phyloP scores from a whole-genome alignment of 2,113 vertebrate genomes.

The Neogobius melanostomus region DNA sequence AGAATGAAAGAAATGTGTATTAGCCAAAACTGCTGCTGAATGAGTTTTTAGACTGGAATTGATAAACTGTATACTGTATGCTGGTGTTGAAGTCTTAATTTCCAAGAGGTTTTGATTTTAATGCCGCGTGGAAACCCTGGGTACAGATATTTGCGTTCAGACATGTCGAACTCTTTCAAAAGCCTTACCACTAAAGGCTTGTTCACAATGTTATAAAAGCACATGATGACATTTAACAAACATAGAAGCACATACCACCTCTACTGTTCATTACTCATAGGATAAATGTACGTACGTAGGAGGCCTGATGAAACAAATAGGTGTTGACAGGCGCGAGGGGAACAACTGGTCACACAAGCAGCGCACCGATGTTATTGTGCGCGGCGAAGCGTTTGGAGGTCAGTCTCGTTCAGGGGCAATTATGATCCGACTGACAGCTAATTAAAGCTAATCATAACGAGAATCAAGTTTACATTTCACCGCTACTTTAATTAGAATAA shows the following conservation, averaged over 20 bases:
- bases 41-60: no score
- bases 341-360: slow-evolving; percentile 9
- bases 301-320: background rate
- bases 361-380: background rate
- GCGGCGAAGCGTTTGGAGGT: slow-evolving; percentile 55
- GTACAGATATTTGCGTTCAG: no score
- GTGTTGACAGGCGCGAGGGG: background rate
- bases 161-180: no score
- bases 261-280: background rate
- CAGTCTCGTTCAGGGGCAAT: slow-evolving; percentile 73
- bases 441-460: slow-evolving; percentile 79
- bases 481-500: slow-evolving; percentile 77
- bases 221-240: no score
- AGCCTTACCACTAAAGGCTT: no score
- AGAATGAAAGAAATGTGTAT: no score
- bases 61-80: no score
- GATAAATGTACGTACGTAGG: background rate
- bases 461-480: slow-evolving; percentile 75
- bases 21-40: no score
- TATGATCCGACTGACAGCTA: slow-evolving; percentile 76
- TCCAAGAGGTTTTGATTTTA: no score
- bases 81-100: no score
- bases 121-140: no score
- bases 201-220: no score
- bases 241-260: background rate